phyloP scores from a whole-genome alignment of 2,797 vertebrate genomes.

The Sebastes flavidus region DNA sequence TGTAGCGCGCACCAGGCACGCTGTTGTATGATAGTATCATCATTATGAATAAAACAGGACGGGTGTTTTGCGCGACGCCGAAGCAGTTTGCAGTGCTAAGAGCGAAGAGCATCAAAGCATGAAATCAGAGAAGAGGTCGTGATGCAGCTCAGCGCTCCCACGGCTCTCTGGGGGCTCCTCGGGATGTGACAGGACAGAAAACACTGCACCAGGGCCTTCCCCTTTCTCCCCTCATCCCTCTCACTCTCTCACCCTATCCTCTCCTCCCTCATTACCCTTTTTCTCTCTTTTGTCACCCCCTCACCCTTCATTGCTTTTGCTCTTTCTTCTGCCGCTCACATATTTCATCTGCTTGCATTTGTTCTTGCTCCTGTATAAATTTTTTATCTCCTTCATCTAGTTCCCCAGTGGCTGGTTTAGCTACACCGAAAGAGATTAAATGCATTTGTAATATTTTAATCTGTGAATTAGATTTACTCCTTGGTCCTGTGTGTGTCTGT shows the following conservation, averaged over 20 bases:
- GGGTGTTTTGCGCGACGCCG: conserved; percentile 51
- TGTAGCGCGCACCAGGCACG: background rate
- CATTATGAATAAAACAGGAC: conserved; percentile 61
- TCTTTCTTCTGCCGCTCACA: conserved; percentile 2
- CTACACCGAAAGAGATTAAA: background rate
- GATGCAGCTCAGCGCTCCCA: conserved; percentile 73
- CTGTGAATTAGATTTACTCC: background rate
- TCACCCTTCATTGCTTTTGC: background rate
- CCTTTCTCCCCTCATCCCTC: conserved; percentile 13
- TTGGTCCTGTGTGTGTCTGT: background rate
- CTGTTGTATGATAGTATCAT: conserved; percentile 39
- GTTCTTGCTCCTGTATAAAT: background rate
- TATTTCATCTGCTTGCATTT: conserved; percentile 12
- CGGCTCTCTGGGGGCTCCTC: conserved; percentile 69
- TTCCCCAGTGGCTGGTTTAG: conserved; percentile 1
- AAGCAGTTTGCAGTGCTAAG: conserved; percentile 60
- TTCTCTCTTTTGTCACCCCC: conserved; percentile 5
- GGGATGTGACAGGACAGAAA: conserved; percentile 74
- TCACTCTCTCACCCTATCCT: conserved; percentile 34
- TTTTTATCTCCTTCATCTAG: background rate
- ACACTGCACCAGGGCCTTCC: conserved; percentile 47
- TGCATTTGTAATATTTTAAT: background rate
- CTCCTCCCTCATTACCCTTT: conserved; percentile 23
- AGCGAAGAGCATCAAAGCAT: conserved; percentile 77
- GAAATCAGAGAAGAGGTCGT: conserved; percentile 78